Evolutionary conservation across 2,113 vertebrate species (phyloP).

Genomic region (Benitochromis conjunctus): DNA sequence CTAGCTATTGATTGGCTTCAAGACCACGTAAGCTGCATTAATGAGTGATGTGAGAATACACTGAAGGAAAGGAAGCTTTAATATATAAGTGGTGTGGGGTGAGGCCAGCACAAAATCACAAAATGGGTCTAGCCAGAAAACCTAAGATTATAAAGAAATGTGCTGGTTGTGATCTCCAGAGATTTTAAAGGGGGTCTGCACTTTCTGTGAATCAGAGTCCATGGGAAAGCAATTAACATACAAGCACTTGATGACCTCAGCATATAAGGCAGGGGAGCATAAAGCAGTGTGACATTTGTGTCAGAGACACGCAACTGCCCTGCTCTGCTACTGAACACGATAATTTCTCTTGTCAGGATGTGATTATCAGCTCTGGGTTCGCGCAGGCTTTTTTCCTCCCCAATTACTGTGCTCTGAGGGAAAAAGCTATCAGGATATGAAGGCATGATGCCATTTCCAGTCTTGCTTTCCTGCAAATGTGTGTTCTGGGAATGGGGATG

Average conservation of each 20-base stretch:
- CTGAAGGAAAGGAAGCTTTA: slow-evolving; percentile 6
- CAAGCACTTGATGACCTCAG: slow-evolving; percentile 30
- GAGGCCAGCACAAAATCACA: neutral
- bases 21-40: slow-evolving; percentile 23
- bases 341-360: slow-evolving; percentile 59
- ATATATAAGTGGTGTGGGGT: neutral
- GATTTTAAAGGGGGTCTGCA: neutral
- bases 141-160: neutral
- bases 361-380: slow-evolving; percentile 52
- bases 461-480: neutral
- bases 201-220: neutral
- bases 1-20: slow-evolving; percentile 46
- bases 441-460: slow-evolving; percentile 1
- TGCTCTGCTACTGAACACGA: slow-evolving; percentile 27
- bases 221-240: slow-evolving; percentile 43
- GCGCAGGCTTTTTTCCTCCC: neutral
- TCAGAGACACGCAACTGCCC: slow-evolving; percentile 23
- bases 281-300: slow-evolving; percentile 49
- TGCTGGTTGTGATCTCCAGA: neutral
- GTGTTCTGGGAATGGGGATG: neutral
- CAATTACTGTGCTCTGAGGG: slow-evolving; percentile 29
- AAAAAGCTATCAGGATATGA: slow-evolving; percentile 26
- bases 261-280: slow-evolving; percentile 5
- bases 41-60: slow-evolving; percentile 33
- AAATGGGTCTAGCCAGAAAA: neutral